Base-by-base conservation (phyloP, 2,797 vertebrate species). In the Anas bahamensis region DNA sequence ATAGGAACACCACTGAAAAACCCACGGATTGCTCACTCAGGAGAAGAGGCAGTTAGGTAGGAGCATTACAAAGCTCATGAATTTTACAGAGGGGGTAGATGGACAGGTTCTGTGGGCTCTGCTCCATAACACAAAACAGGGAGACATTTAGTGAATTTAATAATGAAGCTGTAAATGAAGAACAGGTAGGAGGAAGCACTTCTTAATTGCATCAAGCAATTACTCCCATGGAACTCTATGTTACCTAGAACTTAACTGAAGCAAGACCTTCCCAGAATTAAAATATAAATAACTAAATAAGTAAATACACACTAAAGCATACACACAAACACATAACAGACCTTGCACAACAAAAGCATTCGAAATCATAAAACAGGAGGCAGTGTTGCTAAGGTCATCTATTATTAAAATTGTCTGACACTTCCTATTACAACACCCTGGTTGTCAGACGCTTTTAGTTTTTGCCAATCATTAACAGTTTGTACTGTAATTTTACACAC, bases 381-480 rank as follows among this genome's bases (percentile, higher is more conserved):
- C 41, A 88, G 68, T 53, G 41, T 52, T 80, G 41, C 83, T 85
- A 65, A 60, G 83, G 44, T 88, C 86, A 95, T 94, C 71, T 91
- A 94, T 95, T 96, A 95, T 96, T 96, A 76, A 94, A 95, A 91
- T 68, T 0, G 7, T 82, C 86, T 95, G 94, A 94, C 86, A 84
- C 74, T 82, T 94, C 41, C 48, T 80, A 90, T 96, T 93, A 77
- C 64, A 79, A 91, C 28, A 82, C 16, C 21, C 80, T 42, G 48
- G 64, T 68, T 95, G 88, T 79, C 86, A 84, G 80, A 84, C 57
- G 80, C 71, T 84, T 88, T 88, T 82, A 94, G 93, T 74, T 91
- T 94, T 93, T 96, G 81, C 83, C 91, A 88, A 59, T 94, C 91
- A 94, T 94, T 94, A 96, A 89, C 86, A 92, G 83, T 94, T 91